phyloP scores from a whole-genome alignment of 2,113 vertebrate species.

The Coptodon bakossiorum region DNA sequence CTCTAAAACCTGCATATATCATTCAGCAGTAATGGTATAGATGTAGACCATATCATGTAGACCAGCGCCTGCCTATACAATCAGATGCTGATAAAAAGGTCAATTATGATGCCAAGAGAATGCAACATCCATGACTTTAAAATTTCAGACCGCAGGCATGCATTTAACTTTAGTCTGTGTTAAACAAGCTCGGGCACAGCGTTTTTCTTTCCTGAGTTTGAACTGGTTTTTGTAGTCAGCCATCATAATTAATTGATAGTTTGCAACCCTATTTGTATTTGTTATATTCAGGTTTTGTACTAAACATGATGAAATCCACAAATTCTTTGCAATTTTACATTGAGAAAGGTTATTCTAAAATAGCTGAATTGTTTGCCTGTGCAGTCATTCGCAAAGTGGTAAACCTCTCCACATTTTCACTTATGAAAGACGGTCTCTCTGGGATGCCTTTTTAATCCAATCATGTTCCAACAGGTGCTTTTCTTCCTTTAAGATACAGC shows the following conservation, averaged over 20 bases:
- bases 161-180: background rate
- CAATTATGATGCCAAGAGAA: background rate
- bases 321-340: background rate
- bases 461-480: background rate
- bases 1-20: background rate
- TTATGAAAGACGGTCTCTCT: background rate
- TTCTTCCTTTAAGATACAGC: background rate
- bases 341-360: background rate
- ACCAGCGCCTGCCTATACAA: background rate
- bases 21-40: background rate
- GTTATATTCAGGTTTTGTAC: background rate
- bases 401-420: background rate
- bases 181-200: background rate
- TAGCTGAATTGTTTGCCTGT: background rate
- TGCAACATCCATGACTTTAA: background rate
- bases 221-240: background rate
- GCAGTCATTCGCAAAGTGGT: background rate
- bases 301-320: background rate
- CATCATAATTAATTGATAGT: background rate
- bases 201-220: background rate
- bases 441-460: background rate
- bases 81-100: background rate
- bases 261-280: background rate
- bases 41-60: background rate
- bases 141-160: rapidly evolving